A percentile compares a stretch with the other conserved stretches of the same genome.
Conservation (phyloP, 2,888 invertebrate species). For the Chironomus tentans region DNA sequence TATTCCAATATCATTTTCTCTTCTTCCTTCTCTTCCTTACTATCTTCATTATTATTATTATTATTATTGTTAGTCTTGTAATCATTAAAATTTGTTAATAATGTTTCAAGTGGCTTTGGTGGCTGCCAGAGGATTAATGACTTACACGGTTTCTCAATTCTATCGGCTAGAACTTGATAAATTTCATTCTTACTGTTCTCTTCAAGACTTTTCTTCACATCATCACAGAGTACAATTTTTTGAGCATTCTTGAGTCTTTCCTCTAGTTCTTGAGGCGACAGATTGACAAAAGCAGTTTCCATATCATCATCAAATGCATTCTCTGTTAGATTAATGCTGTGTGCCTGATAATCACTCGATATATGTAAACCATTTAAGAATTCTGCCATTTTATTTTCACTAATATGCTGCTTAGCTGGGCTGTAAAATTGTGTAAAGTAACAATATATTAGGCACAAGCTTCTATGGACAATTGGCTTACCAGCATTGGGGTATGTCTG, state of each 20-base stretch:
- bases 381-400: slow-evolving; percentile 76
- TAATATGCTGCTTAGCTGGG: slow-evolving; percentile 64
- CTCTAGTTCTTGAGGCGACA: slow-evolving; percentile 37
- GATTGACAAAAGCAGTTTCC: slow-evolving; percentile 28
- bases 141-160: slow-evolving; percentile 62
- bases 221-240: slow-evolving; percentile 57
- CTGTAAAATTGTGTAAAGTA: too few species aligned
- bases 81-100: slow-evolving; percentile 28
- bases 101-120: slow-evolving; percentile 44
- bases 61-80: background rate
- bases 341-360: slow-evolving; percentile 42
- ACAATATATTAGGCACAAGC: too few species aligned
- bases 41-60: background rate
- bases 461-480: background rate
- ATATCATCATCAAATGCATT: slow-evolving; percentile 31
- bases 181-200: slow-evolving; percentile 54
- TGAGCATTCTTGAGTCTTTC: slow-evolving; percentile 44
- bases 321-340: slow-evolving; percentile 29
- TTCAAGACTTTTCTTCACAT: slow-evolving; percentile 49
- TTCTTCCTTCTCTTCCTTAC: background rate
- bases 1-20: background rate
- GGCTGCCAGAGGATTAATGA: slow-evolving; percentile 77
- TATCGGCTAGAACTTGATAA: slow-evolving; percentile 56
- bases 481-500: background rate
- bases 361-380: slow-evolving; percentile 69